These are phyloP conservation scores for Anguilla pacifica DNA, from an alignment of 2,797 vertebrate species.

Conservation along the genomic window DNA sequence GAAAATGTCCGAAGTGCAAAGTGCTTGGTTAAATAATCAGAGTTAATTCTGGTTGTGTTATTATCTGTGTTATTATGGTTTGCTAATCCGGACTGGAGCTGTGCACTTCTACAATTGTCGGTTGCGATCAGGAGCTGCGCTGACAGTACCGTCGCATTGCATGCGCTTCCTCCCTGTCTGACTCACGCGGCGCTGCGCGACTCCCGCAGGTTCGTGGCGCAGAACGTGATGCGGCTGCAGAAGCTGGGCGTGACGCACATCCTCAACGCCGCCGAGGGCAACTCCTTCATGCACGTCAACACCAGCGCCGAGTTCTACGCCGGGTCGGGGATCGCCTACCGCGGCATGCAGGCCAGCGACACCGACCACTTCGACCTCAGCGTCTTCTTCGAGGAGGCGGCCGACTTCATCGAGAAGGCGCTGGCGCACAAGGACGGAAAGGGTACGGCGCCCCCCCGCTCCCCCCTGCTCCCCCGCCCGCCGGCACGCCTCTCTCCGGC, in stretches of 20 bases:
- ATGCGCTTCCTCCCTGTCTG: not conserved
- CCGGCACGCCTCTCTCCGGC: no score
- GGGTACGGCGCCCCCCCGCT: conserved; percentile 59
- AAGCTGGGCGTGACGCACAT: conserved; percentile 93
- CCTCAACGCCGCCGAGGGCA: conserved; percentile 94
- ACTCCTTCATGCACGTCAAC: conserved; percentile 98
- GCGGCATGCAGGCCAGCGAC: conserved; percentile 92
- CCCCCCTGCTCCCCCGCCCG: not conserved
- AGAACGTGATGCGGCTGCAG: conserved; percentile 88
- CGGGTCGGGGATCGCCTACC: conserved; percentile 89
- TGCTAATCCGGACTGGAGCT: no score
- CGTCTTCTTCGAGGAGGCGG: conserved; percentile 91
- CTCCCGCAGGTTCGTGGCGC: conserved; percentile 84
- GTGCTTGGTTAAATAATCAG: no score
- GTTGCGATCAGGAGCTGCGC: no score
- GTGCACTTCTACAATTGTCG: no score
- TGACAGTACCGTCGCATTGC: not conserved
- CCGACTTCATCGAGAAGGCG: conserved; percentile 93
- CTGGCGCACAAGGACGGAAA: conserved; percentile 90
- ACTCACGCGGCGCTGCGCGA: not conserved
- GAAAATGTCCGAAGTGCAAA: no score
- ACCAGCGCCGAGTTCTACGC: conserved; percentile 90
- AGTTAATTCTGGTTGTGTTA: no score
- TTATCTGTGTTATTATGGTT: no score
- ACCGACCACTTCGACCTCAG: conserved; percentile 91